phyloP scores from a whole-genome alignment of 2,888 invertebrate species.

The Liopterus haemorrhoidalis region DNA sequence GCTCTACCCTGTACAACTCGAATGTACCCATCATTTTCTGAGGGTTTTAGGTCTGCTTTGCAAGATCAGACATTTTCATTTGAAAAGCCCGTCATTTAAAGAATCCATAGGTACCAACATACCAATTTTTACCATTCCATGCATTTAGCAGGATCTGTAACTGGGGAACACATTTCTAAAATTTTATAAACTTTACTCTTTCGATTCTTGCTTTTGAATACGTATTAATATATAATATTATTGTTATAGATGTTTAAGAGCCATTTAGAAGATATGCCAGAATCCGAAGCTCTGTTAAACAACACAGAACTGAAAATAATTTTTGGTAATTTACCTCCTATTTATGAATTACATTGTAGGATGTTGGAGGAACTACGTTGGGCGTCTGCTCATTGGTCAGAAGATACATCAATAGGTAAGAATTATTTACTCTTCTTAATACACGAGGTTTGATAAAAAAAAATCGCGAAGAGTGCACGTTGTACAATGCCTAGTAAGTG shows the following conservation, averaged over 20 bases:
- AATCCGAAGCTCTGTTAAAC: constrained; percentile 75
- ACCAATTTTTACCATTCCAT: neutral
- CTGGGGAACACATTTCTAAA: too few relatives aligned
- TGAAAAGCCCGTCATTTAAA: neutral
- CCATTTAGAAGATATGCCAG: constrained; percentile 81
- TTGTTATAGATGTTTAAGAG: constrained; percentile 79
- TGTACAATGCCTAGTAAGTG: too few relatives aligned
- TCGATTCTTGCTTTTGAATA: neutral
- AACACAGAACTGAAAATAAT: constrained; percentile 90
- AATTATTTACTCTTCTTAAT: too few relatives aligned
- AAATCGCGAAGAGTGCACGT: too few relatives aligned
- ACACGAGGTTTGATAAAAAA: too few relatives aligned
- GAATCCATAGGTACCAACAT: neutral
- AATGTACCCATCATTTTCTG: too few relatives aligned
- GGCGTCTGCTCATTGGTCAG: constrained; percentile 75
- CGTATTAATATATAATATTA: constrained; percentile 14
- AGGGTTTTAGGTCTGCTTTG: too few relatives aligned
- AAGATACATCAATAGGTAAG: constrained; percentile 52
- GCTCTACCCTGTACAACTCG: too few relatives aligned
- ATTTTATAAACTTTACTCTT: too few relatives aligned
- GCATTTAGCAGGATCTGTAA: neutral
- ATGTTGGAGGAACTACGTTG: constrained; percentile 63
- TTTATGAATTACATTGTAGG: constrained; percentile 85
- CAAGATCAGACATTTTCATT: neutral
- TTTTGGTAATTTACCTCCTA: constrained; percentile 91